Base-by-base conservation (phyloP, 2,113 vertebrate genomes). In the Ondatra zibethicus region DNA sequence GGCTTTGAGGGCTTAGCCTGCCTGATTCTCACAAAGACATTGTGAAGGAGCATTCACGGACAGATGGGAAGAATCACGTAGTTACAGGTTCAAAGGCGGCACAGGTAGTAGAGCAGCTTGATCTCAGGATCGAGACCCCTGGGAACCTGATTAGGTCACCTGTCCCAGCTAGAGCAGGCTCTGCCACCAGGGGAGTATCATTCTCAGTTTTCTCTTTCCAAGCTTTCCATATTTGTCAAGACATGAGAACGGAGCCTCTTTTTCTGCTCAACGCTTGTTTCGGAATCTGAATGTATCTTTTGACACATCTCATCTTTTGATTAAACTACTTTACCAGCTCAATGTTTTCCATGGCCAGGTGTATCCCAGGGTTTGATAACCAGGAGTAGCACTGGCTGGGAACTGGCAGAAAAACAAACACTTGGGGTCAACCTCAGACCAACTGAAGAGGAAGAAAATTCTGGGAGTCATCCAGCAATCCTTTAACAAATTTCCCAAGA, bases 131-230 rank as follows among this genome's bases (percentile, higher is more conserved):
- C 3, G 17, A 50, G 91, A 66, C 19, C 33, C 52, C 33, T 33
- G 23, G 10, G 1, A 0, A 29, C 11, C 45, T 9, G 4, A 1
- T 5, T 66, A 0, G 29, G 36, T n/a, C 0, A 1, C 31, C 39
- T 17, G 7, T 27, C 61, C 16, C 29, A 36, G 47, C 2, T 47
- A 19, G n/a, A 1, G 2, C 0, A 9, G 7, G 11, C 4, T 23
- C 63, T 45, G 27, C 39, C 14, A 19, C 4, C 6, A 27, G 36
- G 17, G 5, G 3, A 2, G 6, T 14, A 8, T 25, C 61, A 12
- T 70, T 9, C 39, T 42, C 23, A 13, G 0, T 0, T 31, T 39
- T 50, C 4, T 61, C 70, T 73, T 10, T 68, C 45, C 39, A 27
- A 47, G 36, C 1, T 25, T 42, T 33, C n/a, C 3, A 1, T 33